These are phyloP conservation scores for Drosophila histrio DNA, from an alignment of 2,888 invertebrate species.

Conservation along the genomic window DNA sequence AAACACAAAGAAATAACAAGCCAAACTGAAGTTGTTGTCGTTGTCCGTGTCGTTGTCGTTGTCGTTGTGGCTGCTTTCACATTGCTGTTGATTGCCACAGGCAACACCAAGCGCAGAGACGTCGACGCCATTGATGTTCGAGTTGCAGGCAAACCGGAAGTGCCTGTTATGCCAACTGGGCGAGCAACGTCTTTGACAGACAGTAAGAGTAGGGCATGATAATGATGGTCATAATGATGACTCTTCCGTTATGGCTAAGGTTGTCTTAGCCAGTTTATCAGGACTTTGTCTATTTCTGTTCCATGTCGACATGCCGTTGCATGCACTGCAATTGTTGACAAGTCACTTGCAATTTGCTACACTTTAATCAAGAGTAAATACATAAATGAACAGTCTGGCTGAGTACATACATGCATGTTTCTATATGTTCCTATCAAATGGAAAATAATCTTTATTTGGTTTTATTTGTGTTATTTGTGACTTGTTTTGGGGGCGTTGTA, in stretches of 20 bases:
- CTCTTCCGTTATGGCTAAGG: slow-evolving; percentile 27
- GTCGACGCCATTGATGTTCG: background rate
- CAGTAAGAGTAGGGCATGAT: slow-evolving; percentile 34
- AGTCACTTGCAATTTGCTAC: slow-evolving; percentile 83
- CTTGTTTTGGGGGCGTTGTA: slow-evolving; percentile 49
- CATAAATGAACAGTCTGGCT: slow-evolving; percentile 38
- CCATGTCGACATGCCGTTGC: slow-evolving; percentile 83
- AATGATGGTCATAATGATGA: slow-evolving; percentile 50
- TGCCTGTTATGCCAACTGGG: slow-evolving; percentile 41
- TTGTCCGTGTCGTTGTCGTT: background rate
- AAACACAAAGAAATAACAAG: background rate
- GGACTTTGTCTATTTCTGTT: slow-evolving; percentile 71
- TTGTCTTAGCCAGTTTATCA: slow-evolving; percentile 35
- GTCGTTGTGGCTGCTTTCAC: slow-evolving; percentile 4
- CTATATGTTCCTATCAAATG: slow-evolving; percentile 33
- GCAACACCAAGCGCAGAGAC: background rate
- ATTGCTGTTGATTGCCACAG: slow-evolving; percentile 11
- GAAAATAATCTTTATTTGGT: slow-evolving; percentile 62
- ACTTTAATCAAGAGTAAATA: slow-evolving; percentile 74
- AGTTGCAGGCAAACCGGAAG: slow-evolving; percentile 54
- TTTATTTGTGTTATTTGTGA: slow-evolving; percentile 53
- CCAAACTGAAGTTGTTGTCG: background rate
- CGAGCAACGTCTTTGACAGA: slow-evolving; percentile 21
- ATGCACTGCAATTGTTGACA: slow-evolving; percentile 84
- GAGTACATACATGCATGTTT: background rate